Evolutionary conservation across 1,140 invertebrate genomes (phyloP), one percentile per base, ranked within the genome.

Genomic region (Sitobion miscanthi): DNA sequence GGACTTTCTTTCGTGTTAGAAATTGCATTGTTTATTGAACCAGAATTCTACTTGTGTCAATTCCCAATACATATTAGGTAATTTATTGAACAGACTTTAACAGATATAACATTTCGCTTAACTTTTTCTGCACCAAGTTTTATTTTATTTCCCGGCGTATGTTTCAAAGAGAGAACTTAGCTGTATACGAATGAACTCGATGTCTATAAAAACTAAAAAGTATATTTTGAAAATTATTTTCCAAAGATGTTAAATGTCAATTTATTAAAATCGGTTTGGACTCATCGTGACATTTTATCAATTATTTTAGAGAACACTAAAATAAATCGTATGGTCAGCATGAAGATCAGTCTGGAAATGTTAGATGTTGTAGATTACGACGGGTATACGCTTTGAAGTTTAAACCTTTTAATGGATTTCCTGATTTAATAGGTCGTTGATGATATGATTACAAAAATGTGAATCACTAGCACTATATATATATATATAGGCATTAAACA

Each of bases 1-100:
- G 45, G 42, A 87, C 30, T 87, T 87, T 87, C 23, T 45, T 85
- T 85, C 38, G 23, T 42, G 5, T 42, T 17, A 45, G 42, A 47
- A 87, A 87, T 87, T 87, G 21, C 49, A 52, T 42, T 87, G 85
- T 87, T 87, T 87, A 87, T 49, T 45, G 85, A 30, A 87, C 85
- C 17, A 47, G 45, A 47, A 42, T 86, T 45, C 30, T n/a, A 87
- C 85, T 87, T 87, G 45, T 47, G 85, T 87, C 85, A 87, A 45
- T 49, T 87, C 49, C 45, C 30, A 49, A 87, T 87, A 87, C 38
- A 42, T 23, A 87, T 85, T 25, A 85, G 23, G 38, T 85, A 49
- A 87, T 87, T 45, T 49, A 87, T 87, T 30, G 85, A 25, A 30
- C 42, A 45, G 4, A 45, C 23, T 23, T 23, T 83, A 83, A 83